A percentile compares a stretch with the other conserved stretches of the same genome.
Conservation (phyloP, 2,888 invertebrate genomes). For the Crematogaster levior region DNA sequence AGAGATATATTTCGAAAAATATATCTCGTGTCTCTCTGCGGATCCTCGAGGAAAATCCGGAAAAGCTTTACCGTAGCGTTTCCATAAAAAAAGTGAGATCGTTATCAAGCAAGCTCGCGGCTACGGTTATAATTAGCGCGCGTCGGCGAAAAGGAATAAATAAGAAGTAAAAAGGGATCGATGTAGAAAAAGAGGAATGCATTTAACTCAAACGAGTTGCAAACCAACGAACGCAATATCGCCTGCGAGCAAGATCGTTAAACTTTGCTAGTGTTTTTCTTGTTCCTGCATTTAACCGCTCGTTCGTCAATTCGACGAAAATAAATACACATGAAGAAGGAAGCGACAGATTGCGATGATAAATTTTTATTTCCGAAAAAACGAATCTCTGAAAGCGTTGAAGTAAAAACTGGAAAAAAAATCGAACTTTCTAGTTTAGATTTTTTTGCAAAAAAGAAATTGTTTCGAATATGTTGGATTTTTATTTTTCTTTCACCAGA, state of each 20-base stretch:
- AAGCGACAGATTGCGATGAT: slow-evolving; percentile 39
- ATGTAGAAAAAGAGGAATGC: neutral
- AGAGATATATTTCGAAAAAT: slow-evolving; percentile 33
- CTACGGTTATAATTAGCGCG: slow-evolving; percentile 41
- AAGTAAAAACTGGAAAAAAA: slow-evolving; percentile 17
- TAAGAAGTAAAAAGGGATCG: slow-evolving; percentile 24
- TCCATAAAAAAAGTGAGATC: slow-evolving; percentile 15
- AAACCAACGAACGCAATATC: slow-evolving; percentile 52
- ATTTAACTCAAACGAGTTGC: slow-evolving; percentile 38
- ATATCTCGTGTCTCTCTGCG: neutral
- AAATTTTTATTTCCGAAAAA: slow-evolving; percentile 35
- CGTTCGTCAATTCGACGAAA: slow-evolving; percentile 36
- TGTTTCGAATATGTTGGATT: slow-evolving; percentile 43
- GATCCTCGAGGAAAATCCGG: slow-evolving; percentile 26
- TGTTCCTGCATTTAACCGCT: slow-evolving; percentile 28
- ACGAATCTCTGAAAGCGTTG: slow-evolving; percentile 7
- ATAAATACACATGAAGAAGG: slow-evolving; percentile 31
- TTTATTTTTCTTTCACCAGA: slow-evolving; percentile 36
- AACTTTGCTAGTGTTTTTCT: slow-evolving; percentile 43
- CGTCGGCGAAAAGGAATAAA: neutral
- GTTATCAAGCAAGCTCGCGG: slow-evolving; percentile 16
- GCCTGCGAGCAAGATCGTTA: slow-evolving; percentile 42
- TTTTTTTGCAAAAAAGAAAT: slow-evolving; percentile 20
- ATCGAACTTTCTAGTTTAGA: neutral
- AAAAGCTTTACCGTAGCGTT: slow-evolving; percentile 5